Base-by-base conservation (phyloP, 2,888 invertebrate genomes). In the Trachelus iudaicus region DNA sequence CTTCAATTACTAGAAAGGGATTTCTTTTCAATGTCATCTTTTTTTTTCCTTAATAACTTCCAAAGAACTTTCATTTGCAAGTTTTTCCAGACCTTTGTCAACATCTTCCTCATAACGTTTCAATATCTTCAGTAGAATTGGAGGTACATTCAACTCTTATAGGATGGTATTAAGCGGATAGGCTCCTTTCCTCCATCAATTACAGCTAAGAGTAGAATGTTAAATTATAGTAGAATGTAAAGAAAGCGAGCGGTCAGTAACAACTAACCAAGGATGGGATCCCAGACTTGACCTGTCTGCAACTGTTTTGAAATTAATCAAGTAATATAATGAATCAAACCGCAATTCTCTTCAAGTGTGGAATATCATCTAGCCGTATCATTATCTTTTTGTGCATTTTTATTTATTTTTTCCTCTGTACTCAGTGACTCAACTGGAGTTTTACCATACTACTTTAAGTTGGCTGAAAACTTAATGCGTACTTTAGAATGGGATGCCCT, bases 131-230 rank as follows among this genome's bases (percentile, higher is more conserved):
- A 1, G 69, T 69, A 12, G 23, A 69, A 69, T 69, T 69, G 23
- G 69, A 69, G 69, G 12, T 34, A 77, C 71, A 69, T 78, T 78
- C 33, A 79, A 75, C 73, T 68, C 73, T 37, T 69, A 56, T 30
- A 76, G 34, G 34, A 79, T 68, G 11, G 71, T 79, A n/a, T 79
- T 79, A 11, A 77, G 56, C 23, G 77, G 71, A 2, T 74, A 35
- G 15, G 34, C 31, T 13, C 76, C 75, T 33, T 75, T 33, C 76
- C 79, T 31, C 68, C 69, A 56, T 79, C 76, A 15, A 79, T 34
- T 13, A 79, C 40, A 15, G 71, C 76, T 78, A 75, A 77, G 75
- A 69, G 30, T 69, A n/a, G 69, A 69, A 69, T 69, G 69, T 69
- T 69, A 15, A 69, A 69, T 69, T 69, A 69, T 69, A 69, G 69